Percentiles rank a stretch among this genome's conserved stretches.
phyloP scores from a whole-genome alignment of 53 echinoderm and acorn worm species.

The Mesocentrotus franciscanus region DNA sequence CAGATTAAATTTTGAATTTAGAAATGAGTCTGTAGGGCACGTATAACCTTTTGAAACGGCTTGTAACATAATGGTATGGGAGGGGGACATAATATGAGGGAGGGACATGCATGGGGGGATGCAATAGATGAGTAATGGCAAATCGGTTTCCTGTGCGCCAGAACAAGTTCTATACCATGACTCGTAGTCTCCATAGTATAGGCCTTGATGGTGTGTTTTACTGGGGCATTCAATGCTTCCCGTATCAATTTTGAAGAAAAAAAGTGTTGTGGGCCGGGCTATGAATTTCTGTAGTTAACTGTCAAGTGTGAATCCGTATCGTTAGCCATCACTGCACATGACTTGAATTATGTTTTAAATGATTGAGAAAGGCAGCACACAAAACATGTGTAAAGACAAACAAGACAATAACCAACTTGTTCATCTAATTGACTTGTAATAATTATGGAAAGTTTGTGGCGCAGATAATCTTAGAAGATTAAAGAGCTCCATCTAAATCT shows the following conservation, averaged over 20 bases:
- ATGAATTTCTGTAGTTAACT: too few species aligned
- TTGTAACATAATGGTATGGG: constrained; percentile 18
- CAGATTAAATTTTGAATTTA: too few species aligned
- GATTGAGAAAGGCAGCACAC: too few species aligned
- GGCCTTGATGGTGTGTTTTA: background rate
- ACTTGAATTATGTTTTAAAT: too few species aligned
- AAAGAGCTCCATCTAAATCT: too few species aligned
- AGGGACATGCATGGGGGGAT: background rate
- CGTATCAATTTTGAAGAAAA: background rate
- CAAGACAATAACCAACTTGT: too few species aligned
- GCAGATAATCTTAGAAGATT: too few species aligned
- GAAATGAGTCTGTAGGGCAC: background rate
- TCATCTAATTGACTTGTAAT: too few species aligned
- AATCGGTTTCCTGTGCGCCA: constrained; percentile 46
- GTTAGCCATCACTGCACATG: too few species aligned
- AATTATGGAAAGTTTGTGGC: too few species aligned
- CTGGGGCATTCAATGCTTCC: background rate
- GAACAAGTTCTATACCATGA: constrained; percentile 10
- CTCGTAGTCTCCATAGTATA: constrained; percentile 5
- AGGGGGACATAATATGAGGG: constrained; percentile 25
- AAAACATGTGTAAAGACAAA: background rate
- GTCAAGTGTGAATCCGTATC: too few species aligned
- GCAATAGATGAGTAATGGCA: constrained; percentile 56
- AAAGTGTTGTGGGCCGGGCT: too few species aligned
- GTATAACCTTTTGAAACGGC: background rate